phyloP scores from a whole-genome alignment of 2,797 vertebrate species.

The Pteropus rufus region DNA sequence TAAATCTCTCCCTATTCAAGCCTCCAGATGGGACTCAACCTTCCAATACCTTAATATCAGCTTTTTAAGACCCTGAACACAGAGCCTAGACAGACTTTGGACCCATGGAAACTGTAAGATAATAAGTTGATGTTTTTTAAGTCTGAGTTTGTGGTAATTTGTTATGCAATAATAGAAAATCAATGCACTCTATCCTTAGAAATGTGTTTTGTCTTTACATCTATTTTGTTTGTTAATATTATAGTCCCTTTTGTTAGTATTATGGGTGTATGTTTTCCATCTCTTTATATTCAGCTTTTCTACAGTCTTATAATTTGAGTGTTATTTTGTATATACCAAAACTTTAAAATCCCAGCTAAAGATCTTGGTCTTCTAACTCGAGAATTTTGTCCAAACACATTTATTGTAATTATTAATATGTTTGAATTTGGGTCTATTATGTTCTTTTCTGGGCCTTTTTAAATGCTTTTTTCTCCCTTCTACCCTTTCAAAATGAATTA shows the following conservation, averaged over 20 bases:
- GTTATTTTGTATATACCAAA: not conserved
- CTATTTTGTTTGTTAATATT: not conserved
- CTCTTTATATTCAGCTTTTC: not conserved
- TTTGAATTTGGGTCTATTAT: not conserved
- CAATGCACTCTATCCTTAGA: not conserved
- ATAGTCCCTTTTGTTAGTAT: not conserved
- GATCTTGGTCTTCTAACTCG: slow-evolving; percentile 5
- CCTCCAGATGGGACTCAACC: not conserved
- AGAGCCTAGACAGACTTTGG: not conserved
- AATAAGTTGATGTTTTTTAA: not conserved
- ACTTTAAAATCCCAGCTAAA: not conserved
- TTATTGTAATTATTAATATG: slow-evolving; percentile 37
- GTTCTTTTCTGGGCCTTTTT: not conserved
- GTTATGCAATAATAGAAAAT: not conserved
- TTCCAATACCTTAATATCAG: not conserved
- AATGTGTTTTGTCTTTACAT: not conserved
- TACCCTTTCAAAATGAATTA: not conserved
- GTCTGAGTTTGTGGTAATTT: not conserved
- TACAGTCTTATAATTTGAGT: not conserved
- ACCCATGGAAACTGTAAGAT: not conserved
- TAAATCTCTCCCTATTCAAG: not conserved
- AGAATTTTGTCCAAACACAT: not conserved
- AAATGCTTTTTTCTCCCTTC: not conserved
- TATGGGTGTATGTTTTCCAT: not conserved
- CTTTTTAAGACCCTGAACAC: not conserved